These are phyloP conservation scores for Lepidurus apus DNA, from an alignment of 1,140 invertebrate genomes.

Conservation along the genomic window DNA sequence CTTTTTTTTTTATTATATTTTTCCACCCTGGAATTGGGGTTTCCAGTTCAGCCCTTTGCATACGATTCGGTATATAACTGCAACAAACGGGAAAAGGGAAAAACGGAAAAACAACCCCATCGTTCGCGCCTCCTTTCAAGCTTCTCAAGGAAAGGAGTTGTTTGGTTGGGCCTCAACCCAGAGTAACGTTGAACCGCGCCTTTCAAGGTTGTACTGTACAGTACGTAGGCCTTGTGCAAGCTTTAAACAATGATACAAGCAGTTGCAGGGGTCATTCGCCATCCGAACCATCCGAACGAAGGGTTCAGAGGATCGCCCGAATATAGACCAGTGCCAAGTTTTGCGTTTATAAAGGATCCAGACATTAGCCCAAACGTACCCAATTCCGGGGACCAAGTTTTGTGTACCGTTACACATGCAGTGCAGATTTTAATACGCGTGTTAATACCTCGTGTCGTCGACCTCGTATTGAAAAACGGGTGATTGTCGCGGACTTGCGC, in stretches of 20 bases:
- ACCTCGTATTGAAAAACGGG: no score
- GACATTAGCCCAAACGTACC: not conserved
- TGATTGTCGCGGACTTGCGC: no score
- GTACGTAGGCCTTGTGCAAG: not conserved
- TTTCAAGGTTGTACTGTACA: not conserved
- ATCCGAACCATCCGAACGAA: not conserved
- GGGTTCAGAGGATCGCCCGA: not conserved
- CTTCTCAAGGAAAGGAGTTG: not conserved
- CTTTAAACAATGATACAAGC: slow-evolving; percentile 15
- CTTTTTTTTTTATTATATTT: no score
- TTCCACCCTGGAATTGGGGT: not conserved
- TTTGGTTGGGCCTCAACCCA: not conserved
- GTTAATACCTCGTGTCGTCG: no score
- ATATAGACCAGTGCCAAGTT: not conserved
- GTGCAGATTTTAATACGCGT: no score
- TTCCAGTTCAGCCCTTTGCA: not conserved
- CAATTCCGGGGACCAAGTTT: no score
- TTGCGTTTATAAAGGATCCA: not conserved
- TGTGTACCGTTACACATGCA: no score
- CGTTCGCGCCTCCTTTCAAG: not conserved
- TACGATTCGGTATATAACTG: not conserved
- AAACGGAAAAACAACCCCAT: not conserved
- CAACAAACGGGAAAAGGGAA: not conserved
- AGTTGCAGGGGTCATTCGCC: slow-evolving; percentile 1
- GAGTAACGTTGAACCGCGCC: not conserved